These are phyloP conservation scores for Acromyrmex heyeri DNA, from an alignment of 1,140 invertebrate genomes.

Conservation along the genomic window DNA sequence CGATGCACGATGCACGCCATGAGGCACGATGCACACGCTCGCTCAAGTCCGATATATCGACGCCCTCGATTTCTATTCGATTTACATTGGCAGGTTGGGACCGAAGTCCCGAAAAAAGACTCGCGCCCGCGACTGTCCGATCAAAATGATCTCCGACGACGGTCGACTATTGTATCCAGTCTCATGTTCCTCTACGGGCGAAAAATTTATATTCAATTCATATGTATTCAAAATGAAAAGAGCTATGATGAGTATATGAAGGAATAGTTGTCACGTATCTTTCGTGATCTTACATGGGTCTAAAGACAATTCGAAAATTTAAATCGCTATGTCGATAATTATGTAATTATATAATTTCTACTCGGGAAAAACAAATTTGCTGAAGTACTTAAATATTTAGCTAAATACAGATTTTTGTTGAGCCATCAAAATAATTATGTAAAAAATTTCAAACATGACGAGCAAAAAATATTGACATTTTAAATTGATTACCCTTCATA, in stretches of 20 bases:
- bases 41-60: constrained; percentile 50
- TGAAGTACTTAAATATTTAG: too few relatives aligned
- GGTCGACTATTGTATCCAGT: neutral
- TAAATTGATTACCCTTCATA: too few relatives aligned
- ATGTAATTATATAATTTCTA: neutral
- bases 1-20: constrained; percentile 10
- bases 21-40: constrained; percentile 27
- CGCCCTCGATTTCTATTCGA: constrained; percentile 72
- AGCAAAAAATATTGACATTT: too few relatives aligned
- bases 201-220: constrained; percentile 34
- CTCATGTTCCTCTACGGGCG: neutral
- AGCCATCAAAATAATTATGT: too few relatives aligned
- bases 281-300: neutral
- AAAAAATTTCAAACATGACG: too few relatives aligned
- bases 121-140: neutral
- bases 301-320: neutral
- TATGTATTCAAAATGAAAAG: neutral
- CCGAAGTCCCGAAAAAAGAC: constrained; percentile 25
- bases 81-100: constrained; percentile 43
- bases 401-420: too few relatives aligned
- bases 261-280: constrained; percentile 5
- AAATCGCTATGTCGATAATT: neutral
- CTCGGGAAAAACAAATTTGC: too few relatives aligned
- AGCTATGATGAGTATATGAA: neutral
- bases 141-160: constrained; percentile 17